Evolutionary conservation across 2,113 vertebrate species (phyloP).

Genomic region (Nansenia antarctica): DNA sequence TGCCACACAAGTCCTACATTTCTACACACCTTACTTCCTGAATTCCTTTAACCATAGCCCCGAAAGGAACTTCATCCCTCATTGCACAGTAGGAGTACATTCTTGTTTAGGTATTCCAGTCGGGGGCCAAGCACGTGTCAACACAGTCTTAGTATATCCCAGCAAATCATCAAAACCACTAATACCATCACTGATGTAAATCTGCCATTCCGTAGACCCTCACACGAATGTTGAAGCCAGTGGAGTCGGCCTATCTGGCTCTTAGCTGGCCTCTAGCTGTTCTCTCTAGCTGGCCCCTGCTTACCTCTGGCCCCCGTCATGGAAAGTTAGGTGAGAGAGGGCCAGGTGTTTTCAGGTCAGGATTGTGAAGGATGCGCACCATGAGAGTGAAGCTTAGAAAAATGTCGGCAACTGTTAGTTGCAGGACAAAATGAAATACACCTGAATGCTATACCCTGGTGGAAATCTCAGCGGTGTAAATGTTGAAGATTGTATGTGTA

Average conservation of each 20-base stretch:
- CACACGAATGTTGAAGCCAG: neutral
- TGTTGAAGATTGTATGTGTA: no score
- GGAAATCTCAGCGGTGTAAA: no score
- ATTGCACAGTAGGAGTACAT: slow-evolving; percentile 5
- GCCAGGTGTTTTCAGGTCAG: no score
- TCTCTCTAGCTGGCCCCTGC: neutral
- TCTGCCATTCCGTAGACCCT: neutral
- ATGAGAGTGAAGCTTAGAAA: no score
- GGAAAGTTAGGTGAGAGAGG: neutral
- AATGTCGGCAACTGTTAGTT: no score
- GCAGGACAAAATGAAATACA: no score
- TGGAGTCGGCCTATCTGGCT: neutral
- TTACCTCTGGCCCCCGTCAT: neutral
- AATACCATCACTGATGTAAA: slow-evolving; percentile 11
- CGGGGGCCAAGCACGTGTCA: neutral
- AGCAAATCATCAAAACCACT: slow-evolving; percentile 24
- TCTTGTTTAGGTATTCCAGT: neutral
- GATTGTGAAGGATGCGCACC: no score
- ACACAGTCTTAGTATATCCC: neutral
- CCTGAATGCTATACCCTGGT: no score
- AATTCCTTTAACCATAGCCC: neutral
- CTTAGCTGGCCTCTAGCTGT: neutral
- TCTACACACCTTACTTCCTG: neutral
- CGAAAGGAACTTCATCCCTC: neutral
- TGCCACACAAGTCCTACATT: no score